Base-by-base conservation (phyloP, 2,797 vertebrate species). In the Geotrypetes seraphini region DNA sequence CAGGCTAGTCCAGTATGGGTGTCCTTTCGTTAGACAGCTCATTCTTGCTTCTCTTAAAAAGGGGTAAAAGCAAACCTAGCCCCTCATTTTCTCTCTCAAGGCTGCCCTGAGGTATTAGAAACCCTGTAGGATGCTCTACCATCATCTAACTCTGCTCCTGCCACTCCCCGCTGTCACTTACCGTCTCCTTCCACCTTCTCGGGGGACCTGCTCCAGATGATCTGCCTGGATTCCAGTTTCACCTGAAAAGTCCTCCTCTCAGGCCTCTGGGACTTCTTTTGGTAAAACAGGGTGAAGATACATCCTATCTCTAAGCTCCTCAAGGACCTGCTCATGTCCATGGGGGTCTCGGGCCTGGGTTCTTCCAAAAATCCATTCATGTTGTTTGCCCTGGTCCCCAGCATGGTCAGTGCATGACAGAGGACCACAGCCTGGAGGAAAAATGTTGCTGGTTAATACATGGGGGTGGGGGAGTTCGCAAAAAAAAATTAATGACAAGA, bases 201-300 rank as follows among this genome's bases (percentile, higher is more conserved):
- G 0, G 81, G 79, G 3, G 72, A 83, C 5, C 85, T 50, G 43
- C 71, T 78, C 86, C 87, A 90, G 50, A 81, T 63, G 22, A 89
- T 70, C 66, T 89, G 84, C 9, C 86, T 34, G 2, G 63, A 86
- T 50, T 86, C 83, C 54, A 78, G 52, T 33, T 60, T 75, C 19
- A 89, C 67, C 62, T 84, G 85, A 71, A 90, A 86, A 2, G 81
- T 90, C 39, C 84, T 84, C 28, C 87, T 71, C 66, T 90, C 88
- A 0, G 88, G 88, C 27, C 82, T 57, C 68, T 90, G 88, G 1
- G 86, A 88, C 36, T 90, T 90, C 60, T 90, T 89, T 71, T 88
- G 87, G 51, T 88, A 86, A 73, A 87, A 90, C 19, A 90, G 16
- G 8, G 86, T 88, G 72, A 90, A 78, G 16, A 86, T 82, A 0